These are phyloP conservation scores for Anisognathus igniventris DNA, from an alignment of 2,797 vertebrate species.

Conservation along the genomic window DNA sequence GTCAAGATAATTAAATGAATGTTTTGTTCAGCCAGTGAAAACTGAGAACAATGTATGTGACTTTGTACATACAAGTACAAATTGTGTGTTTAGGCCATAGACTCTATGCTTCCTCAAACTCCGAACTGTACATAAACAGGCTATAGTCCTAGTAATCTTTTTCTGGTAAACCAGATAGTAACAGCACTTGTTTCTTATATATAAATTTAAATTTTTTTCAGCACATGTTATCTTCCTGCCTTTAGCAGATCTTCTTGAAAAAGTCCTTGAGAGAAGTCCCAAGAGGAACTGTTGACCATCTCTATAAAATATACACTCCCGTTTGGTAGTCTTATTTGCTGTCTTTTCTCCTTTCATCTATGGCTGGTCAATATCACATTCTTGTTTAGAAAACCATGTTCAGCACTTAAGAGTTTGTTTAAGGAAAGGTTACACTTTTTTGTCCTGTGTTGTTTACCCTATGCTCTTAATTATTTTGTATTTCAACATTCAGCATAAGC, in stretches of 20 bases:
- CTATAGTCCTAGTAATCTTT: not conserved
- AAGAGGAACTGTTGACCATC: not conserved
- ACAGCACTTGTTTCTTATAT: not conserved
- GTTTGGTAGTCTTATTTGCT: not conserved
- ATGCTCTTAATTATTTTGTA: not conserved
- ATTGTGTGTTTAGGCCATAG: not conserved
- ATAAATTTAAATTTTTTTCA: not conserved
- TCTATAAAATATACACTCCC: not conserved
- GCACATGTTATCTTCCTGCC: not conserved
- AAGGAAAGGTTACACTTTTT: not conserved
- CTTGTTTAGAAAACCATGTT: not conserved
- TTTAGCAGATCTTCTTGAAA: not conserved
- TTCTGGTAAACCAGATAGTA: not conserved
- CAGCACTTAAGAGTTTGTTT: not conserved
- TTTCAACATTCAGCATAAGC: not conserved
- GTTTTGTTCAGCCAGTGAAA: not conserved
- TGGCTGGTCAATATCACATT: not conserved
- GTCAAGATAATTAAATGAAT: not conserved
- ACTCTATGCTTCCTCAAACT: not conserved
- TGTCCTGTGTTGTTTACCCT: not conserved
- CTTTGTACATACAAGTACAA: not conserved
- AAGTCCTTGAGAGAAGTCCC: not conserved
- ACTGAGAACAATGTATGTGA: not conserved
- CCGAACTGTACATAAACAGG: not conserved
- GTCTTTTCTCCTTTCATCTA: not conserved